Conservation (phyloP, 2,113 vertebrate genomes). For the Ceyx cyanopectus region DNA sequence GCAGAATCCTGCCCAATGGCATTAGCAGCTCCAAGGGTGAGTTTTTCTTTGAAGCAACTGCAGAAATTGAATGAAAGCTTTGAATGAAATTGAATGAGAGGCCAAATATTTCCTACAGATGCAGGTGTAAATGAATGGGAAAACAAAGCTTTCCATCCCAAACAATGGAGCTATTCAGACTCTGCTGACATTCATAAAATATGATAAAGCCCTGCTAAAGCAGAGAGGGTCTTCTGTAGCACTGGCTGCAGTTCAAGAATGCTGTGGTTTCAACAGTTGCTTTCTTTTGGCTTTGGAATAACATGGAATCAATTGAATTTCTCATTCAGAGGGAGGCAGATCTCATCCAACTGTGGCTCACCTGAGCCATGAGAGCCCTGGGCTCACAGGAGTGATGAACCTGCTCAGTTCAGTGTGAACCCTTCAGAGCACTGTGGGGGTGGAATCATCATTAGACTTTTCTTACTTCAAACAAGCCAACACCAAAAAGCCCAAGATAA, state of each 20-base stretch:
- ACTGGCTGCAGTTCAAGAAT: conserved; percentile 39
- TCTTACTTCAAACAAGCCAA: background rate
- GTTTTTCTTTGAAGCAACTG: background rate
- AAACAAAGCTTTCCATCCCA: conserved; percentile 42
- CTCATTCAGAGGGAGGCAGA: background rate
- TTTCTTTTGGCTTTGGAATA: conserved; percentile 39
- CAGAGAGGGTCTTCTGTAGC: conserved; percentile 30
- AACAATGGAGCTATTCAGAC: conserved; percentile 54
- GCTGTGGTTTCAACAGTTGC: conserved; percentile 57
- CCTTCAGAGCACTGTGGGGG: background rate
- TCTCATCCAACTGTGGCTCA: background rate
- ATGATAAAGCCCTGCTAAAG: conserved; percentile 38
- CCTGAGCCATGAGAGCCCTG: background rate
- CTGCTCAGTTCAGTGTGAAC: background rate
- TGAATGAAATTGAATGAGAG: background rate
- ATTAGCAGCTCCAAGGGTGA: background rate
- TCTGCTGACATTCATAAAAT: conserved; percentile 52
- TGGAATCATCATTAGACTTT: background rate
- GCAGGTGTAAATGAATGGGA: background rate
- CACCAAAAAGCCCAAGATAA: background rate
- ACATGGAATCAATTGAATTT: background rate
- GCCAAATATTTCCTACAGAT: background rate
- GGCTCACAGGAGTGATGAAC: background rate
- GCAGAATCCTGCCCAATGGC: background rate
- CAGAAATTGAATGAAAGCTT: background rate